A percentile compares a stretch with the other conserved stretches of the same genome.
phyloP scores from a whole-genome alignment of 2,888 invertebrate species.

The Mythimna lalbum region DNA sequence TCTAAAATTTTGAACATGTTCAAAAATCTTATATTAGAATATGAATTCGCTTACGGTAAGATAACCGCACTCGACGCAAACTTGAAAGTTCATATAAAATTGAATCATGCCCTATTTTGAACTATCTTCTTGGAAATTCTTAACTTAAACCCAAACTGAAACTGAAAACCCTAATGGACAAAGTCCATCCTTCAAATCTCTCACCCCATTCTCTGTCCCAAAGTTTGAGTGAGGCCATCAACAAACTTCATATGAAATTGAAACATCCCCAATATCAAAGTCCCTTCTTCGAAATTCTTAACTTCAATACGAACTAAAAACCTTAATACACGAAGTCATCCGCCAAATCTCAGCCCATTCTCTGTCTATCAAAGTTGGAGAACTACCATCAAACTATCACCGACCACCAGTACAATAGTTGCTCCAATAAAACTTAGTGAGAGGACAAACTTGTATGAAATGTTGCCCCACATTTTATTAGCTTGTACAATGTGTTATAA shows the following conservation, averaged over 20 bases:
- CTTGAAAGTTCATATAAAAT: not conserved
- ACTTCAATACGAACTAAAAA: conserved; percentile 4
- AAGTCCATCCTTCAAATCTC: conserved; percentile 25
- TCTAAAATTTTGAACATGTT: not conserved
- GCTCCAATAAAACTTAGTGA: conserved; percentile 49
- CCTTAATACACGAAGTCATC: conserved; percentile 11
- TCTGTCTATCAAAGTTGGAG: conserved; percentile 46
- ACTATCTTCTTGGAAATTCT: not conserved
- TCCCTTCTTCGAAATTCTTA: not conserved
- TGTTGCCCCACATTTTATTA: conserved; percentile 46
- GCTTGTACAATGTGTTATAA: conserved; percentile 23
- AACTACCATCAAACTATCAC: conserved; percentile 50
- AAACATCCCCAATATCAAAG: not conserved
- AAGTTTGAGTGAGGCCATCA: conserved; percentile 46
- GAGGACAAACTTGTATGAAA: conserved; percentile 39
- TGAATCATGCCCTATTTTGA: not conserved
- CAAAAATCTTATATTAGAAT: not conserved
- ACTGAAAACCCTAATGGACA: not conserved
- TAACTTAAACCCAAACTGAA: not conserved
- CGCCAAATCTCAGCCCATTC: conserved; percentile 34
- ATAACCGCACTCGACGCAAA: not conserved
- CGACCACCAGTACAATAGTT: conserved; percentile 23
- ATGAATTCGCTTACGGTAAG: too few relatives aligned
- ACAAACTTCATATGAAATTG: not conserved
- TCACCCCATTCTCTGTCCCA: conserved; percentile 27